Evolutionary conservation across 2,888 invertebrate species (phyloP).

Genomic region (Drosophila leonis): DNA sequence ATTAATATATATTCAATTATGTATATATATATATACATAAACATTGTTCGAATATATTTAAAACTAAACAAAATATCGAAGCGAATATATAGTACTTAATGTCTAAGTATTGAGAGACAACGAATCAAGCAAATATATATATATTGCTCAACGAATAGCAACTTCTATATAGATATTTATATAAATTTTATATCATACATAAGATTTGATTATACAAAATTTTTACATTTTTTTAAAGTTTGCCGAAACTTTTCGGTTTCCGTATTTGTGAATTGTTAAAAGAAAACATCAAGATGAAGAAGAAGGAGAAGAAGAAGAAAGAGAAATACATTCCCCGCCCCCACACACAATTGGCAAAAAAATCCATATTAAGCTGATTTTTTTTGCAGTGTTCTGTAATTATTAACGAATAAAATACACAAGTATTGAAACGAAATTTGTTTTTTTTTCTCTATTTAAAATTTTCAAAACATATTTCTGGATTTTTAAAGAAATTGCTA

Average conservation of each 20-base stretch:
- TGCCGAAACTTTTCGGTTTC: conserved; percentile 17
- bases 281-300: conserved; percentile 6
- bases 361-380: conserved; percentile 22
- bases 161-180: conserved; percentile 6
- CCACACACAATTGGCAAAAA: conserved; percentile 11
- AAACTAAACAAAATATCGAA: conserved; percentile 14
- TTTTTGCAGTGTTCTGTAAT: conserved; percentile 54
- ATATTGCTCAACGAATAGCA: conserved; percentile 33
- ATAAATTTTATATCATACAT: conserved; percentile 37
- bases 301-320: conserved; percentile 29
- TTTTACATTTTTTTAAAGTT: not conserved
- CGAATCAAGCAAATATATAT: conserved; percentile 25
- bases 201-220: conserved; percentile 27
- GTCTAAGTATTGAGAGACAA: conserved; percentile 48
- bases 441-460: not conserved
- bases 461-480: not conserved
- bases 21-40: conserved; percentile 16
- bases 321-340: conserved; percentile 43
- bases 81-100: conserved; percentile 34
- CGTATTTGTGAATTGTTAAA: conserved; percentile 42
- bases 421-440: conserved; percentile 27
- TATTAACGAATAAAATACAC: conserved; percentile 46
- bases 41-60: conserved; percentile 48
- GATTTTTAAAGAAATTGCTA: not conserved
- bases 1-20: not conserved